Base-by-base conservation (phyloP, 2,113 vertebrate genomes). In the Pseudopodoces humilis region DNA sequence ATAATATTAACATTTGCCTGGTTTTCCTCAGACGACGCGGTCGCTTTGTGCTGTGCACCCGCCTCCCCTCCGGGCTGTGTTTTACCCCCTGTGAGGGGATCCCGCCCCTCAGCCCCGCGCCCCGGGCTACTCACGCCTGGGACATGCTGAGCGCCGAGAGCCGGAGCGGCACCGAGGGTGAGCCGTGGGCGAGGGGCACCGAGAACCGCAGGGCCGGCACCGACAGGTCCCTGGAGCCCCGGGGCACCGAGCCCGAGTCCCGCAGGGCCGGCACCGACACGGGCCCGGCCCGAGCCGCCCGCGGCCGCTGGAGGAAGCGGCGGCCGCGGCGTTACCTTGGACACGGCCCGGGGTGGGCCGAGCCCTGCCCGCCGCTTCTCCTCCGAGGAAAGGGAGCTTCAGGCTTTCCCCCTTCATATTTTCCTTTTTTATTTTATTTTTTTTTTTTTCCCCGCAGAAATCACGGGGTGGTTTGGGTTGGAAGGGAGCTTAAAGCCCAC, bases 61-160 rank as follows among this genome's bases (percentile, higher is more conserved):
- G 23, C 47, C 24, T 20, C 17, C 24, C 21, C 9, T 10, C 19
- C 30, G 25, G 22, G n/a, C 12, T 2, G 18, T 9, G 18, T 9
- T 1, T 15, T 2, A 4, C 3, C 23, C 30, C 28, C 59, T 9
- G 11, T 35, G 39, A 24, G 31, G 76, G 20, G 9, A 39, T 3
- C 8, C 7, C 12, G 28, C 18, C 41, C 53, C 49, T 49, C 5
- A 13, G 5, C 39, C 23, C 82, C 49, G 30, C 24, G 7, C 35
- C 27, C 72, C 24, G 44, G 11, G 11, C 2, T 96, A 97, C 97
- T 97, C 90, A 97, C 97, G 33, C 95, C 82, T 97, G 96, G 15
- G 97, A 96, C 97, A 97, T 97, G 86, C 52, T 20, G 86, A 25
- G 30, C 82, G 3, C 28, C 49, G 33, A 43, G 18, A 44, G 53